These are phyloP conservation scores for Caenorhabditis doughertyi DNA, from an alignment of 2,888 invertebrate species.

Conservation along the genomic window DNA sequence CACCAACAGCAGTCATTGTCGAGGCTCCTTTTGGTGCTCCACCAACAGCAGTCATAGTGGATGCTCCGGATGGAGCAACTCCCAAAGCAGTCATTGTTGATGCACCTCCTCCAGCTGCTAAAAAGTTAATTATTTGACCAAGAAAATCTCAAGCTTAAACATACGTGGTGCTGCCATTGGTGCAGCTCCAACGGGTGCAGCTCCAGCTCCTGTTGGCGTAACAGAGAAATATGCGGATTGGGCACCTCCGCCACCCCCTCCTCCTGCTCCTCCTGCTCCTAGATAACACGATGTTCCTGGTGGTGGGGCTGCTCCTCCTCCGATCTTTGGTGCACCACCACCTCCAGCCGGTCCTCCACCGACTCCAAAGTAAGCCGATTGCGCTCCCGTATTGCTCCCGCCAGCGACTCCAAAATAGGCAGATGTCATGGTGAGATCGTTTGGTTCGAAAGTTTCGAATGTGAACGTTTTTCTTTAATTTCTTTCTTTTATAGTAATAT, in stretches of 20 bases:
- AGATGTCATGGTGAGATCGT: conserved; percentile 60
- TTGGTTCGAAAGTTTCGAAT: conserved; percentile 38
- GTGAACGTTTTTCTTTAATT: conserved; percentile 19
- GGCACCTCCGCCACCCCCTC: conserved; percentile 64
- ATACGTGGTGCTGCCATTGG: conserved; percentile 31
- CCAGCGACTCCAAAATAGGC: conserved; percentile 72
- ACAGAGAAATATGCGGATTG: conserved; percentile 53
- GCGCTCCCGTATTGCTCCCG: conserved; percentile 61
- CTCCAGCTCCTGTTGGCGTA: conserved; percentile 48
- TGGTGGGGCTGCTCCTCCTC: conserved; percentile 66
- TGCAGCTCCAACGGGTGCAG: conserved; percentile 44
- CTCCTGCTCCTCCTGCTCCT: conserved; percentile 59
- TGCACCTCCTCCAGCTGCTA: conserved; percentile 45
- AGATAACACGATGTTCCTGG: conserved; percentile 50
- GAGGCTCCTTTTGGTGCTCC: conserved; percentile 58
- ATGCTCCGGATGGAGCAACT: conserved; percentile 35
- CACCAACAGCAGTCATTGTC: conserved; percentile 60
- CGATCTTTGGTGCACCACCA: conserved; percentile 71
- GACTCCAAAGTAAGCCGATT: conserved; percentile 59
- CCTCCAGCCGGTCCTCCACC: conserved; percentile 50
- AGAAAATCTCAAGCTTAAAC: background rate
- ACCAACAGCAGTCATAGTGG: conserved; percentile 59
- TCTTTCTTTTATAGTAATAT: too few species aligned
- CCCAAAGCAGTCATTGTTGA: conserved; percentile 60
- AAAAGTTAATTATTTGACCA: background rate